Conservation (phyloP, 2,797 vertebrate species). For the Dendrocincla fuliginosa region DNA sequence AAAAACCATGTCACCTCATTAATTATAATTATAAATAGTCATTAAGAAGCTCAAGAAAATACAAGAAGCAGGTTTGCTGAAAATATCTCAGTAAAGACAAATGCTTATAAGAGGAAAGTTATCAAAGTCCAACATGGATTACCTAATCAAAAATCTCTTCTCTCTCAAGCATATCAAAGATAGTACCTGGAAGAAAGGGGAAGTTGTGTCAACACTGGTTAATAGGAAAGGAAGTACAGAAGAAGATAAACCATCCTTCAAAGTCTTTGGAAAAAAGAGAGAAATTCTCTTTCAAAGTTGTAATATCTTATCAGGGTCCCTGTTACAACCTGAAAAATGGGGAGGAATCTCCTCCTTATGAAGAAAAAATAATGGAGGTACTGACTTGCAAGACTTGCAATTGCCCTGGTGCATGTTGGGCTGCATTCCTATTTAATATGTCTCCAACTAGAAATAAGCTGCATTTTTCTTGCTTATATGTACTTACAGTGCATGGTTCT, state of each 20-base stretch:
- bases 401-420: not conserved
- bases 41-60: not conserved
- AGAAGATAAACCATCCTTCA: not conserved
- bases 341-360: not conserved
- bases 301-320: not conserved
- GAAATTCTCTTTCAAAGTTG: not conserved
- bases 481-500: not conserved
- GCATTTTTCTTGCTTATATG: not conserved
- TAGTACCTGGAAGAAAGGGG: not conserved
- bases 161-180: not conserved
- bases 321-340: not conserved
- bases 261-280: not conserved
- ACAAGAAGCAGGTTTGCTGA: not conserved
- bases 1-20: not conserved
- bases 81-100: not conserved
- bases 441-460: not conserved
- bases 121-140: not conserved
- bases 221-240: not conserved
- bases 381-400: not conserved
- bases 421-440: not conserved
- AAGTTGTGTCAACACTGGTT: not conserved
- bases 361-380: not conserved
- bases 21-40: not conserved
- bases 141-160: not conserved
- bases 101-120: not conserved